Percentiles rank a stretch among this genome's conserved stretches.
These are phyloP conservation scores for Eulacestoma nigropectus DNA, from an alignment of 2,113 vertebrate species.

Conservation along the genomic window DNA sequence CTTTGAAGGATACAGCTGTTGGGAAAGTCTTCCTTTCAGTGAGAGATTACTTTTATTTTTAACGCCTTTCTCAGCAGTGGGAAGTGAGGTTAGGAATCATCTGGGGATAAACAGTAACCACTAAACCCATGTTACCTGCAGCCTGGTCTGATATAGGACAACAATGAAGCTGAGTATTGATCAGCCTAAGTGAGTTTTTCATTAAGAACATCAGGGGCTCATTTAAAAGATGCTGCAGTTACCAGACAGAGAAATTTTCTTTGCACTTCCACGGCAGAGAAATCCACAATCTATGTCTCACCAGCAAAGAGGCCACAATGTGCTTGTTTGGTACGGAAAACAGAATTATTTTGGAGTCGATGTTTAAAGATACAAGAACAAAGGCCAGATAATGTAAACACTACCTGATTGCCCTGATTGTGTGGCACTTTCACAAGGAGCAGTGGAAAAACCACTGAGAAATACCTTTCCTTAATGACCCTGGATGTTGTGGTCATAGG, in stretches of 20 bases:
- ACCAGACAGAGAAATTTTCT: no score
- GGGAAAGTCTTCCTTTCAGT: slow-evolving; percentile 40
- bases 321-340: neutral
- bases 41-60: slow-evolving; percentile 50
- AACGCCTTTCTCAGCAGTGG: slow-evolving; percentile 37
- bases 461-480: neutral
- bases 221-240: neutral
- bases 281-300: neutral
- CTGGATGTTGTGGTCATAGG: neutral
- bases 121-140: slow-evolving; percentile 14
- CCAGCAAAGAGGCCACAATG: neutral
- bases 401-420: neutral
- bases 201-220: neutral
- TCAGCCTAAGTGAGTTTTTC: slow-evolving; percentile 29
- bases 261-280: neutral
- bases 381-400: neutral
- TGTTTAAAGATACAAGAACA: neutral
- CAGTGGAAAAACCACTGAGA: neutral
- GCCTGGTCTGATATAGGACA: neutral
- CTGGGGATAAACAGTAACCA: slow-evolving; percentile 37
- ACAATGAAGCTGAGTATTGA: neutral
- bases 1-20: slow-evolving; percentile 53
- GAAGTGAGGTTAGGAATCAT: neutral
- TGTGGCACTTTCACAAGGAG: neutral
- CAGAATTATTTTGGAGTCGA: neutral